Conservation (phyloP, 2,888 invertebrate species). For the Leptopilina drosophilae region DNA sequence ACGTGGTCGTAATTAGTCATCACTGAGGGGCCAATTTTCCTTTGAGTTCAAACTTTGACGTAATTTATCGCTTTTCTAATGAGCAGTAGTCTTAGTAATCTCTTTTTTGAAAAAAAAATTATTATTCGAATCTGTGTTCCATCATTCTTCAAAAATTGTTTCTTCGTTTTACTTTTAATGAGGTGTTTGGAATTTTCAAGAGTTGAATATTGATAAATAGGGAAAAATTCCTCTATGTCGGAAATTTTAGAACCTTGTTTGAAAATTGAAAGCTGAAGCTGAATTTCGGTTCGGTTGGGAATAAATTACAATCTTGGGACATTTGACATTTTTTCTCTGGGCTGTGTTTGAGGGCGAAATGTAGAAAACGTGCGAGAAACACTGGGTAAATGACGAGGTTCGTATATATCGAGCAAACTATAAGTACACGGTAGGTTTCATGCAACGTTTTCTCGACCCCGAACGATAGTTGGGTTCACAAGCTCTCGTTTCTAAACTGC, state of each 20-base stretch:
- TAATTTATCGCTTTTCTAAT: slow-evolving; percentile 6
- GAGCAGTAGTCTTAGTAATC: background rate
- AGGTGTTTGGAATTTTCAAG: too few species aligned
- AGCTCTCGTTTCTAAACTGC: background rate
- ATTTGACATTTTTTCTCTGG: background rate
- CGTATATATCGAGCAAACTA: slow-evolving; percentile 43
- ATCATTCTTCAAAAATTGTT: background rate
- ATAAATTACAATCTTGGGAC: background rate
- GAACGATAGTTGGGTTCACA: slow-evolving; percentile 24
- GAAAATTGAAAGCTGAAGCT: too few species aligned
- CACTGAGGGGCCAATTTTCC: slow-evolving; percentile 15
- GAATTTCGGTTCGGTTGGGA: too few species aligned
- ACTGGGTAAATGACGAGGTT: slow-evolving; percentile 46
- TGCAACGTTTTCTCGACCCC: slow-evolving; percentile 3
- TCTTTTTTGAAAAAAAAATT: background rate
- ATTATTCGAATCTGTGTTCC: slow-evolving; percentile 22
- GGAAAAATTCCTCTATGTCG: too few species aligned
- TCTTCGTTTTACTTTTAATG: background rate
- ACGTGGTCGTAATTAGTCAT: slow-evolving; percentile 11
- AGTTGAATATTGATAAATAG: too few species aligned
- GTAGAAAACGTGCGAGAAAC: background rate
- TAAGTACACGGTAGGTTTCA: slow-evolving; percentile 44
- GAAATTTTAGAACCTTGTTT: too few species aligned
- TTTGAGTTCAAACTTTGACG: background rate
- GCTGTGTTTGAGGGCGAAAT: slow-evolving; percentile 1